Base-by-base conservation (phyloP, 2,888 invertebrate genomes). In the Embidobia sp. region DNA sequence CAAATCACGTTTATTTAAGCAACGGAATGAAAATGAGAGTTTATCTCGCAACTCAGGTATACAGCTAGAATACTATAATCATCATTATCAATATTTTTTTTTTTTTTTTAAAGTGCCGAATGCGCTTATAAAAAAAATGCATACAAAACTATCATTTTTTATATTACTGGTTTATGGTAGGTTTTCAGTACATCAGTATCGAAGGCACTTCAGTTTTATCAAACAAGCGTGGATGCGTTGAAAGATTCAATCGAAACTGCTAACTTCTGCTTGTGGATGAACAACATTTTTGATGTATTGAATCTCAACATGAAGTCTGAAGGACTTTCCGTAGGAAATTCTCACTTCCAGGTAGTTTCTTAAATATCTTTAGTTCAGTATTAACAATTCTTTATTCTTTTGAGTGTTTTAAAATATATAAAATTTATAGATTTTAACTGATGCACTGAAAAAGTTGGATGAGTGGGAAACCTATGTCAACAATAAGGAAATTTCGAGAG, bases 191-290 rank as follows among this genome's bases (percentile, higher is more conserved):
- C n/a, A 13, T 29, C 29, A 0, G 31, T 49, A n/a, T 13, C 10
- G 2, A 51, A 19, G 19, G 51, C 19, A 13, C 8, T 51, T 4
- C 29, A 51, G 8, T 51, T 51, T 22, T 51, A 51, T 11, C 1
- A 11, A 19, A 10, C 11, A 33, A 8, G 1, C 11, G 13, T 3
- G 3, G 2, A 8, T 2, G 11, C 16, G 1, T 3, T 51, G 11
- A 6, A 51, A 10, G 19, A 51, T 11, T 35, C 35, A 13, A 22
- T 1, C 16, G 42, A n/a, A 42, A 53, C 53, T 8, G 10, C 13
- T 13, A 0, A 11, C 0, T 53, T 53, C n/a, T 53, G 53, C 8
- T 26, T 37, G 29, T 53, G 53, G 53, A 35, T 53, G 11, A 29
- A 53, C 15, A 15, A 31, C 5, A 4, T 53, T 1, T 37, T 37